Evolutionary conservation across 53 echinoderm and acorn worm species (phyloP).

Genomic region (Luidia sarsii): DNA sequence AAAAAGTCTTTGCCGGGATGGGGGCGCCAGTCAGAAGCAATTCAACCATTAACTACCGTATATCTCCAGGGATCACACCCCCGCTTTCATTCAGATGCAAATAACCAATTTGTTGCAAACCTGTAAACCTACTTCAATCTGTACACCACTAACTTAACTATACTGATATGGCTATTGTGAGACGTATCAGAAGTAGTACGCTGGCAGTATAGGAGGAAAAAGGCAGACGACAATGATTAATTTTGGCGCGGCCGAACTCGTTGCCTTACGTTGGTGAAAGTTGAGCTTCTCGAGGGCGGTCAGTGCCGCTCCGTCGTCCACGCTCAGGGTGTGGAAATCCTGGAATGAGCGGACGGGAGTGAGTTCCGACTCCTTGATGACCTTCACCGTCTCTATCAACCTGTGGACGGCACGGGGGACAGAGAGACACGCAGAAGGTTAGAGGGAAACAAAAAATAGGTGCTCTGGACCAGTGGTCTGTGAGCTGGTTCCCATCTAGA

Average conservation of each 20-base stretch:
- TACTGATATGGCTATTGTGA: too few species aligned
- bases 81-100: too few species aligned
- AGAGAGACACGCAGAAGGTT: too few species aligned
- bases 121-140: neutral
- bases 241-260: neutral
- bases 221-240: neutral
- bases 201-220: neutral
- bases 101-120: too few species aligned
- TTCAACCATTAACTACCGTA: too few species aligned
- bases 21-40: too few species aligned
- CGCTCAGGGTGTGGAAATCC: conserved; percentile 57
- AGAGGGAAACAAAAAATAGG: too few species aligned
- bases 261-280: conserved; percentile 84
- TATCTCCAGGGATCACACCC: too few species aligned
- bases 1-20: too few species aligned
- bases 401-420: conserved; percentile 6
- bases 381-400: conserved; percentile 59
- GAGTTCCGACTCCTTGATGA: conserved; percentile 62
- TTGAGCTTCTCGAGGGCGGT: conserved; percentile 56
- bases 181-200: neutral
- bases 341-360: conserved; percentile 61
- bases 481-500: too few species aligned
- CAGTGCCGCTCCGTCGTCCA: conserved; percentile 55
- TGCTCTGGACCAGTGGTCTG: too few species aligned
- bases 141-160: too few species aligned